Percentiles rank a stretch among this genome's conserved stretches.
Conservation (phyloP, 2,113 vertebrate species). For the Calonectris borealis region DNA sequence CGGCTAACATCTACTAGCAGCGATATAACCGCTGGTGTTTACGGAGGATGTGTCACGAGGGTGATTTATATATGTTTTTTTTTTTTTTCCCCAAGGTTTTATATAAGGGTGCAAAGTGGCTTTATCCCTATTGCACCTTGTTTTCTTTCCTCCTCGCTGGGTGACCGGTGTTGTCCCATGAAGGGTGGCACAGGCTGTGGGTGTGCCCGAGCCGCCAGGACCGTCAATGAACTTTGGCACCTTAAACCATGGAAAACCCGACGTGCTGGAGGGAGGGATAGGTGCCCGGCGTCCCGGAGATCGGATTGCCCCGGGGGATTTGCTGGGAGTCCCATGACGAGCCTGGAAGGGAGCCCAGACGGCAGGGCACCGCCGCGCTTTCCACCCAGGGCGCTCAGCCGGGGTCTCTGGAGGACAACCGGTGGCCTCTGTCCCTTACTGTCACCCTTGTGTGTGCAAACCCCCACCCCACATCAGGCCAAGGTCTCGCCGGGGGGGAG, state of each 20-base stretch:
- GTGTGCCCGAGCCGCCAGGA: not conserved
- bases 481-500: too few relatives aligned
- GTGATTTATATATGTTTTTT: too few relatives aligned
- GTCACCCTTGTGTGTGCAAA: not conserved
- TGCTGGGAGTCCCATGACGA: constrained; percentile 54
- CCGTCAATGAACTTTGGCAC: constrained; percentile 57
- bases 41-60: accelerated
- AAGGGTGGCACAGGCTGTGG: not conserved
- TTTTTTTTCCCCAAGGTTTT: not conserved
- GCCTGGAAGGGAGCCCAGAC: constrained; percentile 52
- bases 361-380: not conserved
- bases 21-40: not conserved
- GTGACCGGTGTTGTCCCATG: not conserved
- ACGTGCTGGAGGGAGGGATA: not conserved
- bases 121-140: not conserved
- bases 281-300: not conserved
- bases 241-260: constrained; percentile 21
- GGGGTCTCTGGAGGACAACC: not conserved
- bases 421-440: not conserved
- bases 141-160: not conserved
- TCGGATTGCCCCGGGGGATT: constrained; percentile 50
- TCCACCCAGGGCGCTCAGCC: not conserved
- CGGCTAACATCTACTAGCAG: not conserved
- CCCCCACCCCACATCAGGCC: not conserved
- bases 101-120: accelerated